A percentile compares a stretch with the other conserved stretches of the same genome.
Evolutionary conservation across 2,797 vertebrate genomes (phyloP).

Genomic region (Chaunax sp.): DNA sequence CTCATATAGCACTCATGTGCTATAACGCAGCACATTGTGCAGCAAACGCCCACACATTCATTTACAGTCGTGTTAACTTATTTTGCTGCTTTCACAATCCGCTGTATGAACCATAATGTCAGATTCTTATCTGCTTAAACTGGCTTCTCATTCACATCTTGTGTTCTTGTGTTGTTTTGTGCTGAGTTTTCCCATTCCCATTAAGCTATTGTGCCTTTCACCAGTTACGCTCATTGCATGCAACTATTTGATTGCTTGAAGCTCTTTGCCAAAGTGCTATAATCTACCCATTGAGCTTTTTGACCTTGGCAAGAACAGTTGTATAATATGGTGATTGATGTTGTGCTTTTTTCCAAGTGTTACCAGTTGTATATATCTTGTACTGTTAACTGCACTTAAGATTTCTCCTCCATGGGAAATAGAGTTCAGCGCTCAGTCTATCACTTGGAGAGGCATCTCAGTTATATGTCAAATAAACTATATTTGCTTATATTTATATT

Average conservation of each 20-base stretch:
- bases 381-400: not conserved
- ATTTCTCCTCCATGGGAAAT: conserved; percentile 25
- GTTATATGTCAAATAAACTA: conserved; percentile 47
- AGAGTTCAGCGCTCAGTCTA: conserved; percentile 41
- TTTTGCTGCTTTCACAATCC: conserved; percentile 43
- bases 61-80: conserved; percentile 60
- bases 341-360: not conserved
- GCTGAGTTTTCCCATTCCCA: not conserved
- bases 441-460: conserved; percentile 41
- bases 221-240: conserved; percentile 24
- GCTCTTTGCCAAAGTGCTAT: conserved; percentile 23
- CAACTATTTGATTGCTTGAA: conserved; percentile 26
- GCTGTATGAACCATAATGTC: conserved; percentile 14
- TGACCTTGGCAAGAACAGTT: conserved; percentile 14
- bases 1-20: conserved; percentile 51
- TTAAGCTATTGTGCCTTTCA: not conserved
- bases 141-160: not conserved
- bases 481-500: too few relatives aligned
- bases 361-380: not conserved
- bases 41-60: conserved; percentile 54
- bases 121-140: conserved; percentile 5
- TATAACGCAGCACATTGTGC: conserved; percentile 66
- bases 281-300: conserved; percentile 26
- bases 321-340: conserved; percentile 20
- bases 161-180: not conserved